Base-by-base conservation (phyloP, 2,888 invertebrate genomes). In the Epistrophella euchroma region DNA sequence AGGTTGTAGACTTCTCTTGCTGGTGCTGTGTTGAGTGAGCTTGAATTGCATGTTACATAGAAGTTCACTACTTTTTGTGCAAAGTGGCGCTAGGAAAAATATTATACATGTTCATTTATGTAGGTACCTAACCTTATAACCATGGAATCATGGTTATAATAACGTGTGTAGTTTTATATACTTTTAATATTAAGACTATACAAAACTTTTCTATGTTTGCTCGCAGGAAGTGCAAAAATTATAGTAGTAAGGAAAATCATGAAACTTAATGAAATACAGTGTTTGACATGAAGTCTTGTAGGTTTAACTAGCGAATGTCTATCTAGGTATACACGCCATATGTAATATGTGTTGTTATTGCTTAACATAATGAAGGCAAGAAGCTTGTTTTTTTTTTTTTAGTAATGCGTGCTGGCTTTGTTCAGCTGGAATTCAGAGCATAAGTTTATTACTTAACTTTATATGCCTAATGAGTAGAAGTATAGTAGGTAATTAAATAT, bases 161-260 rank as follows among this genome's bases (percentile, higher is more conserved):
- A 58, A 75, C 35, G 47, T 68, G 52, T 56, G 68, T 35, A 64
- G 47, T 68, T 68, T 56, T 68, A 15, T 25, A 2, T 40, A 60
- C 64, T 76, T 47, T 58, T 70, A 70, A 77, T n/a, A n/a, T 68
- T 70, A 45, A 50, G 28, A 60, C 70, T 77, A 32, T 50, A 43
- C 60, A 77, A 70, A 56, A 37, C 45, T 43, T 52, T 50, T 50
- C 0, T 28, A 28, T 64, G 17, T 64, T 64, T 64, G 43, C 11
- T 58, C 58, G 28, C 45, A 76, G 75, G 75, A 76, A 76, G 75
- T 76, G 58, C 68, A 68, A 58, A 50, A 56, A n/a, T 66, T 64
- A 55, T 45, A 9, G 22, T 7, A 64, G 15, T 32, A 22, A 15
- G 15, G n/a, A 47, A 66, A 66, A 19, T 32, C 47, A 50, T 50